Evolutionary conservation across 2,113 vertebrate genomes (phyloP).

Genomic region (Scatophagus argus): DNA sequence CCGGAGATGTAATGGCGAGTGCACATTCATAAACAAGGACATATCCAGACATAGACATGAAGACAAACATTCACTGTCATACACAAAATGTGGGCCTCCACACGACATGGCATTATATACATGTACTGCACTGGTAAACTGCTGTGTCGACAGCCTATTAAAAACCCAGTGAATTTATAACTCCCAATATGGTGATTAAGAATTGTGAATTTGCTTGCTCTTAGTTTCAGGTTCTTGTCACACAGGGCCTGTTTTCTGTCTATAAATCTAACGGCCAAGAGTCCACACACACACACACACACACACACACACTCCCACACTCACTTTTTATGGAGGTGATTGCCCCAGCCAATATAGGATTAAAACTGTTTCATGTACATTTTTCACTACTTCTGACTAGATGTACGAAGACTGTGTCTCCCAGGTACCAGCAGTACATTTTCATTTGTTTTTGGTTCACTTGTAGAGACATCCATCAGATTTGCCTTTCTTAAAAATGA

Average conservation of each 20-base stretch:
- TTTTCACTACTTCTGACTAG: conserved; percentile 62
- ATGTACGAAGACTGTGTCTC: conserved; percentile 55
- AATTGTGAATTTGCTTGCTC: conserved; percentile 75
- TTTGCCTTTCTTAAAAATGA: conserved; percentile 24
- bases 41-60: conserved; percentile 25
- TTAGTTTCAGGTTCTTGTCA: conserved; percentile 77
- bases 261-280: conserved; percentile 87
- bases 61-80: conserved; percentile 20
- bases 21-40: conserved; percentile 18
- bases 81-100: conserved; percentile 35
- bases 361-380: conserved; percentile 77
- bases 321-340: conserved; percentile 75
- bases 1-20: conserved; percentile 16
- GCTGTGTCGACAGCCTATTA: conserved; percentile 76
- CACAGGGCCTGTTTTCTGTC: conserved; percentile 84
- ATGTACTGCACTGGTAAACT: conserved; percentile 61
- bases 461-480: conserved; percentile 26
- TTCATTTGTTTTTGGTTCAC: conserved; percentile 39
- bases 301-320: too few relatives aligned
- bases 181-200: conserved; percentile 81
- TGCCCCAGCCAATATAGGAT: conserved; percentile 78
- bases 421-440: conserved; percentile 26
- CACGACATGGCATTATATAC: conserved; percentile 57
- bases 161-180: conserved; percentile 81
- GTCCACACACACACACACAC: too few relatives aligned